Evolutionary conservation across 2,888 invertebrate genomes (phyloP), one percentile per base, ranked within the genome.

Genomic region (Nemotelus pantherinus): DNA sequence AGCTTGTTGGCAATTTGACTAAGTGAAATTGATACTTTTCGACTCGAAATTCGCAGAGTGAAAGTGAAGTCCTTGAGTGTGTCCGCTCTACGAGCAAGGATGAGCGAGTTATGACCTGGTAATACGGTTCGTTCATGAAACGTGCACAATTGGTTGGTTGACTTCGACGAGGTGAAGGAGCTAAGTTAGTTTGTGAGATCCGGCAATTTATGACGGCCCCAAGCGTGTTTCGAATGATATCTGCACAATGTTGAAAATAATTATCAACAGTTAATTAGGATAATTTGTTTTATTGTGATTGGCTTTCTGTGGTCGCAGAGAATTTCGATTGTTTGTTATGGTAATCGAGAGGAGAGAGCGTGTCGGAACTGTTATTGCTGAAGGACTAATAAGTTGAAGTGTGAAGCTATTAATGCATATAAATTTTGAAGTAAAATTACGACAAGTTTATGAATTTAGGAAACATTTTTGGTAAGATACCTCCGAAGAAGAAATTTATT

Each of bases 191-290:
- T 25, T 43, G n/a, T 10, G 43, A 43, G 41, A 57, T 25, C 57
- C 10, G 53, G 39, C 44, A 71, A 43, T 71, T 71, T 71, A 71
- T 71, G 57, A 5, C n/a, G 4, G 57, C 57, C 44, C 57, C 55
- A 47, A 65, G 10, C 68, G 43, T 53, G 53, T 53, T 71, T 41
- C 57, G 53, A 55, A 68, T 71, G 57, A 57, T 53, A 71, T 71
- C 70, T 71, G 57, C 57, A 71, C 53, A 71, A 71, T 71, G 55
- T 9, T n/a, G 55, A 55, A 71, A 71, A 71, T 71, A 71, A 71
- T 71, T 68, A 77, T 65, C 68, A 77, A 68, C 77, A 60, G 68
- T 77, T 77, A 77, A 77, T 68, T 77, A 77, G 68, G 68, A 77
- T 77, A 68, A 77, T 77, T 77, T 60, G 68, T 55, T 77, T 77